A percentile compares a stretch with the other conserved stretches of the same genome.
These are phyloP conservation scores for Archaeoteleia sp. DNA, from an alignment of 2,888 invertebrate genomes.

Conservation along the genomic window DNA sequence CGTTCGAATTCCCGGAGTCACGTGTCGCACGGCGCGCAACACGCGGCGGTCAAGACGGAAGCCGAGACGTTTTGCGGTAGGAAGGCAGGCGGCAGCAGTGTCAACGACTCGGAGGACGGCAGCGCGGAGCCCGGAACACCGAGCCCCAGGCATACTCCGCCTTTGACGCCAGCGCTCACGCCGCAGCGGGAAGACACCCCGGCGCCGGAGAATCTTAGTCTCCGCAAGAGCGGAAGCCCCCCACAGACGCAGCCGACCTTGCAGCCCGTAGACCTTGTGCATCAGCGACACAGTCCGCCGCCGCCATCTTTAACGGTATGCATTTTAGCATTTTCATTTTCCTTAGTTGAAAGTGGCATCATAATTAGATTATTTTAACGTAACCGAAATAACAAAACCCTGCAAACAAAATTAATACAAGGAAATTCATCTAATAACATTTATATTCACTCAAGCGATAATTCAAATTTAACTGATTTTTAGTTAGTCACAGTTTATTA, in stretches of 20 bases:
- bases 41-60: slow-evolving; percentile 51
- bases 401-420: too few species aligned
- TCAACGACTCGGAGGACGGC: slow-evolving; percentile 70
- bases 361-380: background rate
- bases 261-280: slow-evolving; percentile 68
- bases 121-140: slow-evolving; percentile 69
- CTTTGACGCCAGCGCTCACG: slow-evolving; percentile 66
- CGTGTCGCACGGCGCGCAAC: slow-evolving; percentile 29
- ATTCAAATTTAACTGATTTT: too few species aligned
- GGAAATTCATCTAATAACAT: too few species aligned
- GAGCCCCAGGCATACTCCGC: slow-evolving; percentile 69
- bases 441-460: too few species aligned
- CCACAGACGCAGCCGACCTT: slow-evolving; percentile 68
- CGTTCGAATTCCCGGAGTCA: slow-evolving; percentile 51
- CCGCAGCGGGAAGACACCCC: slow-evolving; percentile 74
- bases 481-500: too few species aligned
- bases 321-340: background rate
- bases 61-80: slow-evolving; percentile 54
- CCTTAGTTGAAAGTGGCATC: background rate
- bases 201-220: slow-evolving; percentile 87
- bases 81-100: slow-evolving; percentile 65
- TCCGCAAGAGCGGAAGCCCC: slow-evolving; percentile 80
- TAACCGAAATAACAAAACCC: too few species aligned
- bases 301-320: slow-evolving; percentile 67
- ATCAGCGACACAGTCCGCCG: slow-evolving; percentile 68